A percentile compares a stretch with the other conserved stretches of the same genome.
Evolutionary conservation across 2,113 vertebrate genomes (phyloP).

Genomic region (Thamnaconus septentrionalis): DNA sequence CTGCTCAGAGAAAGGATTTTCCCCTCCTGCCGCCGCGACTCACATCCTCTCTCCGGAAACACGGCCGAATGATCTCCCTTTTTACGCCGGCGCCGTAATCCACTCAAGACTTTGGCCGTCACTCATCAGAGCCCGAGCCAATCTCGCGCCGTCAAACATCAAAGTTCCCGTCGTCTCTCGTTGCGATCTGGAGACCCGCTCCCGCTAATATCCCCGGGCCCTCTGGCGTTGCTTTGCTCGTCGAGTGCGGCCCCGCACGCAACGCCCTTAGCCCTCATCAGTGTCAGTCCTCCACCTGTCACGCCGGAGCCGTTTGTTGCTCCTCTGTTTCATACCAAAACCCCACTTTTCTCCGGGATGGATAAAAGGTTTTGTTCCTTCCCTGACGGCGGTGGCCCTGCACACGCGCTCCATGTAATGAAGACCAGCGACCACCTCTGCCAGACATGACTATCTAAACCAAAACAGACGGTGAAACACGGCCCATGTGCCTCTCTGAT

Average conservation of each 20-base stretch:
- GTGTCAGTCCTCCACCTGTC: conserved; percentile 53
- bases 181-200: conserved; percentile 26
- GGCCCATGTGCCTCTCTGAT: conserved; percentile 19
- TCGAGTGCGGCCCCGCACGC: conserved; percentile 26
- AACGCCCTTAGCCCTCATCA: conserved; percentile 71
- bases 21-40: conserved; percentile 1
- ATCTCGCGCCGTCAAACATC: conserved; percentile 43
- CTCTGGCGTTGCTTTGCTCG: conserved; percentile 6
- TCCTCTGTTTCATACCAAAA: conserved; percentile 2
- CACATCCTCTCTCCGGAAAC: background rate
- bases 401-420: conserved; percentile 17
- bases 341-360: conserved; percentile 13
- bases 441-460: conserved; percentile 8
- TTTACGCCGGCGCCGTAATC: conserved; percentile 38
- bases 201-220: conserved; percentile 6
- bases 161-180: conserved; percentile 43
- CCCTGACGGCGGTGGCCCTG: too few species aligned
- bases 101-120: conserved; percentile 31
- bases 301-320: background rate
- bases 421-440: conserved; percentile 22
- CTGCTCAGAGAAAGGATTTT: conserved; percentile 29
- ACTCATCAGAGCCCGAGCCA: conserved; percentile 35
- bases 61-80: conserved; percentile 12
- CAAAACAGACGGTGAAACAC: background rate
- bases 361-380: conserved; percentile 23